phyloP scores from a whole-genome alignment of 2,113 vertebrate genomes.

The Antechinus flavipes region DNA sequence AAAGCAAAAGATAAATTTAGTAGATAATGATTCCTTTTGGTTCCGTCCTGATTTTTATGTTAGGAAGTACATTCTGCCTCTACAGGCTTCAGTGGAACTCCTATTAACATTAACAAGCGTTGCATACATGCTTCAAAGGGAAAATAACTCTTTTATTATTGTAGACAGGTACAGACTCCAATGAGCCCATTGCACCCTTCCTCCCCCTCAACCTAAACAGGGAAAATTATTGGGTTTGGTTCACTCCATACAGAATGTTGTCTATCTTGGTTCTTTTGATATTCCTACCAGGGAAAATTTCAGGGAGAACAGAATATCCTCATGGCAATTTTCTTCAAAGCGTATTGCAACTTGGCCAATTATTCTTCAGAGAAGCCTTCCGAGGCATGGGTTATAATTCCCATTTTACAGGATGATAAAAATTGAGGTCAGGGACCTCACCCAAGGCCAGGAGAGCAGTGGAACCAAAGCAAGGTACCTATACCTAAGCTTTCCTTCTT shows the following conservation, averaged over 20 bases:
- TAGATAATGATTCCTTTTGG: slow-evolving; percentile 29
- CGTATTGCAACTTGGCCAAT: slow-evolving; percentile 51
- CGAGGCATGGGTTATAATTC: slow-evolving; percentile 51
- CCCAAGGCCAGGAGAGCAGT: neutral
- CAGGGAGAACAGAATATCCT: slow-evolving; percentile 41
- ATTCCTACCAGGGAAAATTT: slow-evolving; percentile 59
- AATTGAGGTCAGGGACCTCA: slow-evolving; percentile 57
- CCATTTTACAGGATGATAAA: slow-evolving; percentile 63
- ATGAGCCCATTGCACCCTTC: neutral
- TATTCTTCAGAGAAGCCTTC: slow-evolving; percentile 57
- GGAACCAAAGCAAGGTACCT: neutral
- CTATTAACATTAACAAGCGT: slow-evolving; percentile 85
- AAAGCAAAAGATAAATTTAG: slow-evolving; percentile 53
- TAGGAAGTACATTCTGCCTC: slow-evolving; percentile 62
- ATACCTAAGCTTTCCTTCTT: neutral
- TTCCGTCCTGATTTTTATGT: slow-evolving; percentile 66
- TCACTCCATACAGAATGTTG: neutral
- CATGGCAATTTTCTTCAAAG: slow-evolving; percentile 76
- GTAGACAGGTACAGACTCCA: slow-evolving; percentile 74
- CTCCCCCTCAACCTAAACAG: slow-evolving; percentile 39
- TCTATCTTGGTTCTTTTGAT: slow-evolving; percentile 39
- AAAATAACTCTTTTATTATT: slow-evolving; percentile 78
- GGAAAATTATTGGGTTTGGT: neutral
- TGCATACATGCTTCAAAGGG: slow-evolving; percentile 82
- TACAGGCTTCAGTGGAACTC: slow-evolving; percentile 74